Evolutionary conservation across 2,113 vertebrate genomes (phyloP).

Genomic region (Trogon melanurus): DNA sequence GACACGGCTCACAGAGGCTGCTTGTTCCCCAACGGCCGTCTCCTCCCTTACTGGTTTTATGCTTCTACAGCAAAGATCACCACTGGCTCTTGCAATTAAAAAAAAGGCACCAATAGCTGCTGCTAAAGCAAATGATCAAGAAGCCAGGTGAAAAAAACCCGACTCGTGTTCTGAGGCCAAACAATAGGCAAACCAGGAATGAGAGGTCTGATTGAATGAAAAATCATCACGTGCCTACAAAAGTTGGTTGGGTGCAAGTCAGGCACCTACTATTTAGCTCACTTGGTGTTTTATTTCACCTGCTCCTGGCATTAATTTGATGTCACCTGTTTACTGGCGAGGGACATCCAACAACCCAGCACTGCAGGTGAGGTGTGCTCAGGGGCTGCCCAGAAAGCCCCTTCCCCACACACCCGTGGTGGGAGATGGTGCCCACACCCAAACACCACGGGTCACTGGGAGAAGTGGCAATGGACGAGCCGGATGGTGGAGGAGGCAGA

Average conservation of each 20-base stretch:
- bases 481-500: neutral
- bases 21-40: neutral
- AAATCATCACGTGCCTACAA: neutral
- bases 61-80: neutral
- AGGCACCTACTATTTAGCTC: neutral
- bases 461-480: neutral
- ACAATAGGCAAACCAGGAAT: neutral
- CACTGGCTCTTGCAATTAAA: neutral
- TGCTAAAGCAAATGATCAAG: neutral
- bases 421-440: neutral
- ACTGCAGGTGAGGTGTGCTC: neutral
- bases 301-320: neutral
- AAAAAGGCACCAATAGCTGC: neutral
- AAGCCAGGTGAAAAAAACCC: neutral
- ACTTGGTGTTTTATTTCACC: neutral
- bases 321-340: neutral
- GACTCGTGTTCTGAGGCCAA: neutral
- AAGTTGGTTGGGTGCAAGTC: neutral
- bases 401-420: fast-evolving
- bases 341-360: neutral
- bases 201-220: neutral
- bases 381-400: neutral
- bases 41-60: neutral
- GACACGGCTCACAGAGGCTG: neutral
- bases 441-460: neutral